phyloP scores from a whole-genome alignment of 1,140 invertebrate genomes.

The Coptotermes formosanus region DNA sequence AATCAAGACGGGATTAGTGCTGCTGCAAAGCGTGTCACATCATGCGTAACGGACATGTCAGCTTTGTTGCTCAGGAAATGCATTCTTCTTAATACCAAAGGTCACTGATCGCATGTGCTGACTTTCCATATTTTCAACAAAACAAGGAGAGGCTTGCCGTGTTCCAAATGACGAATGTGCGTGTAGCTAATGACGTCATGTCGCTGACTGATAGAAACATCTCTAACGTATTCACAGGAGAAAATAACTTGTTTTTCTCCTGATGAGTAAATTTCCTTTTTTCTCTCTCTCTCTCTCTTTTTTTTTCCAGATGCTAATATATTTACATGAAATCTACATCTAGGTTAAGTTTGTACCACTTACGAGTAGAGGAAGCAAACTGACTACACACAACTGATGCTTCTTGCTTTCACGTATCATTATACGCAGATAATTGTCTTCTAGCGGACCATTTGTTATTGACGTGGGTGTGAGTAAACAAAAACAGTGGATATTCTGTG shows the following conservation, averaged over 20 bases:
- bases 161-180: background rate
- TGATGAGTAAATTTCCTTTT: no score
- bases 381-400: background rate
- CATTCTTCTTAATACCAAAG: background rate
- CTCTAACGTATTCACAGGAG: background rate
- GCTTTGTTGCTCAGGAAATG: background rate
- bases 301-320: background rate
- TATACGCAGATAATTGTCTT: background rate
- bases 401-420: background rate
- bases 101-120: background rate
- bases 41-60: background rate
- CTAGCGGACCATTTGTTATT: background rate
- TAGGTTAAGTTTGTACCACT: background rate
- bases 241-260: background rate
- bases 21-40: no score
- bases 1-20: no score
- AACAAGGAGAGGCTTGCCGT: background rate
- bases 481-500: background rate
- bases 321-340: background rate
- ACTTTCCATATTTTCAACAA: constrained; percentile 12
- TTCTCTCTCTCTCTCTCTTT: no score
- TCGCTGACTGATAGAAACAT: background rate
- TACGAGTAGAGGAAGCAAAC: background rate
- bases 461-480: background rate
- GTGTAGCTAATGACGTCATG: background rate